Percentiles rank a stretch among this genome's conserved stretches.
Evolutionary conservation across 2,888 invertebrate genomes (phyloP).

Genomic region (Drosophila histrio): DNA sequence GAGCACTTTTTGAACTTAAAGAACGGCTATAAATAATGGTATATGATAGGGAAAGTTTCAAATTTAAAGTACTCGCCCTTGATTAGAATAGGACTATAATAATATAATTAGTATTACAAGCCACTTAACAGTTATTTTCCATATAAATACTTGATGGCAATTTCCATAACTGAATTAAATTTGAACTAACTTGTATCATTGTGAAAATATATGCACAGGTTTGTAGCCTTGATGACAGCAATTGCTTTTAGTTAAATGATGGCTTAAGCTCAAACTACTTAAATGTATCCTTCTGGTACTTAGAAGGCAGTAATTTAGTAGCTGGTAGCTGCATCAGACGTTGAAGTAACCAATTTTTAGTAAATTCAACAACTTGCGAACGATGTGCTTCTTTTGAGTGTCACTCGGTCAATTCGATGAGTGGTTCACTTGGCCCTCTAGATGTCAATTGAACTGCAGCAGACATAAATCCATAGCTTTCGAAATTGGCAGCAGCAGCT

Average conservation of each 20-base stretch:
- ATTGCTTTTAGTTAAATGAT: background rate
- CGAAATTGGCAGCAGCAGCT: conserved; percentile 33
- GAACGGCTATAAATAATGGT: conserved; percentile 10
- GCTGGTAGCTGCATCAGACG: conserved; percentile 4
- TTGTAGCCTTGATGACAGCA: background rate
- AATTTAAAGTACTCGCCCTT: background rate
- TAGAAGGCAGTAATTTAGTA: background rate
- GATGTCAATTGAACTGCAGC: conserved; percentile 58
- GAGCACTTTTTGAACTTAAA: conserved; percentile 11
- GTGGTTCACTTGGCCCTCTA: conserved; percentile 27
- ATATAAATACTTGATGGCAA: background rate
- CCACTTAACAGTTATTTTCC: background rate
- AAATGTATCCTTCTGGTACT: background rate
- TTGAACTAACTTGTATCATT: background rate
- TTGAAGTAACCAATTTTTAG: conserved; percentile 21
- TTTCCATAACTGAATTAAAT: background rate
- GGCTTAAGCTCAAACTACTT: background rate
- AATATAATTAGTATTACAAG: background rate
- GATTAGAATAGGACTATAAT: background rate
- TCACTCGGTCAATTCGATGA: conserved; percentile 14
- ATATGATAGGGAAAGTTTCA: background rate
- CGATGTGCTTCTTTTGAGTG: conserved; percentile 16
- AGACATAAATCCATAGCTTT: conserved; percentile 66
- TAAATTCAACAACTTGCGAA: conserved; percentile 11
- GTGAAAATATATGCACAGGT: no score